Percentiles rank a stretch among this genome's conserved stretches.
These are phyloP conservation scores for Piprites chloris DNA, from an alignment of 2,113 vertebrate genomes.

Conservation along the genomic window DNA sequence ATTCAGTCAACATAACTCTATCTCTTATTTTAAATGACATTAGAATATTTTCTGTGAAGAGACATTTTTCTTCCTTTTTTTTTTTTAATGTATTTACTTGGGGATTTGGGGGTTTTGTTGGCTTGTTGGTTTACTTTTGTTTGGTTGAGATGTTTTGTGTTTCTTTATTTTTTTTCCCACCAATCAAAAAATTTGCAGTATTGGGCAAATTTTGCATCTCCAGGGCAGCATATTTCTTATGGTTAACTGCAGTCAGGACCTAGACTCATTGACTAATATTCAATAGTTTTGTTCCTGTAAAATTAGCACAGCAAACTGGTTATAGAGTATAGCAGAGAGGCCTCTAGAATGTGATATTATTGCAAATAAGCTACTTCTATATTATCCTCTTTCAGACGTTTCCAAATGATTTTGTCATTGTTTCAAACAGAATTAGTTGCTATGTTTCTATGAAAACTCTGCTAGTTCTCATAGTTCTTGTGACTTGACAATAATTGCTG, in stretches of 20 bases:
- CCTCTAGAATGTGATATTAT: background rate
- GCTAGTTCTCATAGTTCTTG: background rate
- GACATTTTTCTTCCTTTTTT: background rate
- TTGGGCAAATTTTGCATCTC: background rate
- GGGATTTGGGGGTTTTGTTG: fast-evolving
- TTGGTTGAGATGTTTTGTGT: background rate
- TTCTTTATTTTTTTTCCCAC: fast-evolving
- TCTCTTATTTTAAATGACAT: background rate
- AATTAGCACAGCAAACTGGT: background rate
- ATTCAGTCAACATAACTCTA: background rate
- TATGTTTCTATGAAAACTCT: background rate
- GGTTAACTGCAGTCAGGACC: background rate
- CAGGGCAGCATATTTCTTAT: background rate
- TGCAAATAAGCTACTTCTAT: background rate
- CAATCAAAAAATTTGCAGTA: background rate
- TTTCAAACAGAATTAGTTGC: constrained; percentile 27
- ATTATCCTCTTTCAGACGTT: background rate
- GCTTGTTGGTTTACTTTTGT: background rate
- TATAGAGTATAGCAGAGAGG: background rate
- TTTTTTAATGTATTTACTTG: background rate
- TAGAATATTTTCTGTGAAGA: background rate
- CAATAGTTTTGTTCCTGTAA: background rate
- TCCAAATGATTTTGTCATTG: constrained; percentile 11
- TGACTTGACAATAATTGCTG: constrained; percentile 11
- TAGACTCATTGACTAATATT: background rate